Percentiles rank a stretch among this genome's conserved stretches.
Evolutionary conservation across 1,140 invertebrate genomes (phyloP).

Genomic region (Acyrthosiphon pisum): DNA sequence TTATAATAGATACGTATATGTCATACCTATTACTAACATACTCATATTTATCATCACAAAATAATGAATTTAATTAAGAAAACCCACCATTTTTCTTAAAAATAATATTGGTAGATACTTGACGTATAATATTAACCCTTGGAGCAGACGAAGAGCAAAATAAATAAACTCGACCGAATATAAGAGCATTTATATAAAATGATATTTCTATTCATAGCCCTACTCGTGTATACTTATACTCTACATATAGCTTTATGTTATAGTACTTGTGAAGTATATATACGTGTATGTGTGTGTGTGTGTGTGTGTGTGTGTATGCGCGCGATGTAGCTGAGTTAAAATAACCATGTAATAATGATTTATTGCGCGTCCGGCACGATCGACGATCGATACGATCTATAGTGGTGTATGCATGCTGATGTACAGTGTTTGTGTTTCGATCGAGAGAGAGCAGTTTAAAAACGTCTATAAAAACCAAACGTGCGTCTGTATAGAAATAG

Average conservation of each 20-base stretch:
- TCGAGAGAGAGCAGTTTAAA: slow-evolving; percentile 40
- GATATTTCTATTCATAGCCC: not conserved
- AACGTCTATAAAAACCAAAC: slow-evolving; percentile 13
- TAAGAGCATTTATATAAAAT: not conserved
- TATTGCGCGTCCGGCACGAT: slow-evolving; percentile 52
- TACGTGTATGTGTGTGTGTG: not conserved
- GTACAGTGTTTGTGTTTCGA: slow-evolving; percentile 23
- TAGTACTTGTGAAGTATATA: not conserved
- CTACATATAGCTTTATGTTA: not conserved
- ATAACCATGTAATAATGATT: slow-evolving; percentile 52
- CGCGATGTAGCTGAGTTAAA: slow-evolving; percentile 12
- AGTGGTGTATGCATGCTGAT: not conserved
- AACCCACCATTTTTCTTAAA: not conserved
- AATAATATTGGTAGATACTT: not conserved
- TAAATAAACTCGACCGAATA: not conserved
- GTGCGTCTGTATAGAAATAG: not conserved
- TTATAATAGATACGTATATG: no score
- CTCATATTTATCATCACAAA: no score
- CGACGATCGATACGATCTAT: slow-evolving; percentile 54
- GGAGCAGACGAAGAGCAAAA: not conserved
- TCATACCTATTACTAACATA: no score
- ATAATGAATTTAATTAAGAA: no score
- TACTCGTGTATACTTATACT: not conserved
- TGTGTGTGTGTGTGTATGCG: no score
- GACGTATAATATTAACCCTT: not conserved